Conservation (phyloP, 2,888 invertebrate genomes). For the Seira musarum region DNA sequence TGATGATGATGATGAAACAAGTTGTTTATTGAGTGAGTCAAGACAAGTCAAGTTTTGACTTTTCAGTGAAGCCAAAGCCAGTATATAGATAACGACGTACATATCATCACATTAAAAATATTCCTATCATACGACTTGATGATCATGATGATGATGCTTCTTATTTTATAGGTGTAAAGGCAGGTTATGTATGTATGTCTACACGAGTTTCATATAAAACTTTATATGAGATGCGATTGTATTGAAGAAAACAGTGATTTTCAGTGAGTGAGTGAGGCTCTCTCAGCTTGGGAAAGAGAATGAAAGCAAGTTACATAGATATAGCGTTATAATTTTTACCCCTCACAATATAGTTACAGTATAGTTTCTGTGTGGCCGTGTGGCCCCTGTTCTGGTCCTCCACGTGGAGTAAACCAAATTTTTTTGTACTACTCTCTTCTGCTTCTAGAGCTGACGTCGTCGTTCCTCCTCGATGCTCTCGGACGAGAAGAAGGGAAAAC, state of each 20-base stretch:
- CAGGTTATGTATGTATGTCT: constrained; percentile 53
- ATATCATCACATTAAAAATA: constrained; percentile 1
- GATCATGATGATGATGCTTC: no score
- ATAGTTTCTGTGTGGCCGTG: constrained; percentile 54
- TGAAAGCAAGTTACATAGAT: constrained; percentile 39
- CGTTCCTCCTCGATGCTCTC: constrained; percentile 57
- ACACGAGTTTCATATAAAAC: constrained; percentile 55
- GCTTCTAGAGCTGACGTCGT: constrained; percentile 53
- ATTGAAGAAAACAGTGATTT: no score
- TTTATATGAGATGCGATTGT: constrained; percentile 12
- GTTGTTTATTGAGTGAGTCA: constrained; percentile 46
- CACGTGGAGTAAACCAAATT: constrained; percentile 63
- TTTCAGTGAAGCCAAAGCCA: constrained; percentile 17
- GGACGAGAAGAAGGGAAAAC: constrained; percentile 40
- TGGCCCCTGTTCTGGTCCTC: constrained; percentile 61
- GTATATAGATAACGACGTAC: not conserved
- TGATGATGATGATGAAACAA: constrained; percentile 35
- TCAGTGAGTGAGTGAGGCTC: no score
- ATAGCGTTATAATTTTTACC: constrained; percentile 7
- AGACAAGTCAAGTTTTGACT: constrained; percentile 24
- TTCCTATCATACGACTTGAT: not conserved
- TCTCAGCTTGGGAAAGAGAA: constrained; percentile 24
- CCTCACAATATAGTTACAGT: constrained; percentile 7
- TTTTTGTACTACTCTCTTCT: constrained; percentile 50
- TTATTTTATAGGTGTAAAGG: constrained; percentile 28